Evolutionary conservation across 1,140 invertebrate species (phyloP).

Genomic region (Zaprionus gabonicus): DNA sequence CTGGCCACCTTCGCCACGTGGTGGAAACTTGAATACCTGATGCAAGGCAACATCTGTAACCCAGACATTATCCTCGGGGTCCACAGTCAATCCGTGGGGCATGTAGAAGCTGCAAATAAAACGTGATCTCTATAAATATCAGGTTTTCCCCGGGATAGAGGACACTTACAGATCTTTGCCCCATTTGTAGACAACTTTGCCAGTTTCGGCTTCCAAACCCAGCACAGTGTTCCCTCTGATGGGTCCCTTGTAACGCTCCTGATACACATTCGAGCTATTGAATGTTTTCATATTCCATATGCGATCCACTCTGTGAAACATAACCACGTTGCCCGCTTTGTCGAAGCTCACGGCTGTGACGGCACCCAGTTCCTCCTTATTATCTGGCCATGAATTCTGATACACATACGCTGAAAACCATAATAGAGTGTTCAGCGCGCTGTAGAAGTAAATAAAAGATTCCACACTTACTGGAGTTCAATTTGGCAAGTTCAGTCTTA

Average conservation of each 20-base stretch:
- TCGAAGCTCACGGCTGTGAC: constrained; percentile 93
- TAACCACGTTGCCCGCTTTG: constrained; percentile 89
- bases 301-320: constrained; percentile 93
- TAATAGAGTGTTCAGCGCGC: not conserved
- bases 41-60: constrained; percentile 96
- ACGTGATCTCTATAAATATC: not conserved
- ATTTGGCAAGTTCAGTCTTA: constrained; percentile 74
- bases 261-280: constrained; percentile 86
- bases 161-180: constrained; percentile 90
- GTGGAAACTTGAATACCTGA: constrained; percentile 93
- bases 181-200: constrained; percentile 90
- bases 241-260: constrained; percentile 87
- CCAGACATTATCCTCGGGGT: constrained; percentile 93
- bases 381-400: constrained; percentile 85
- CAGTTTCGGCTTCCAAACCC: constrained; percentile 89
- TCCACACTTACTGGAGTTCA: constrained; percentile 69
- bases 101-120: constrained; percentile 91
- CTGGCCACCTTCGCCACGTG: constrained; percentile 76
- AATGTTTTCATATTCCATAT: constrained; percentile 90
- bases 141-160: not conserved
- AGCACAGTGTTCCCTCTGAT: constrained; percentile 91
- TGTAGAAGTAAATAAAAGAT: not conserved
- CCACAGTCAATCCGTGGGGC: constrained; percentile 96
- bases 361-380: constrained; percentile 88
- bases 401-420: constrained; percentile 67